Base-by-base conservation (phyloP, 1,140 invertebrate genomes). In the Brachionus paranguensis region DNA sequence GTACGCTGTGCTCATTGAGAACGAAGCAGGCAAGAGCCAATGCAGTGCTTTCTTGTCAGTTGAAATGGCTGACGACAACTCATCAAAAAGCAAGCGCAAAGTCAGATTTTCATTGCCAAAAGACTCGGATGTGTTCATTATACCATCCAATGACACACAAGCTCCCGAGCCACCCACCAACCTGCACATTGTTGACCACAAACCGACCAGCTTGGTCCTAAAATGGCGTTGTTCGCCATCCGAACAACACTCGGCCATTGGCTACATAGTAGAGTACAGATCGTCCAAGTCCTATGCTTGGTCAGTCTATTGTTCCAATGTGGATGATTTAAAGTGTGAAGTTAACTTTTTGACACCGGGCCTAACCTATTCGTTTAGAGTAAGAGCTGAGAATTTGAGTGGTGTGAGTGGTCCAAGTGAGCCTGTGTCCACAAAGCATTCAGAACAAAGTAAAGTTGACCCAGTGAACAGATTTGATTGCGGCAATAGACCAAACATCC, bases 401-500 rank as follows among this genome's bases (percentile, higher is more conserved):
- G 83, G 83, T 33, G 55, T 84, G 7, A 84, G 83, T 41, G 24
- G 17, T 41, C 68, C 83, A 27, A 53, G 68, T 11, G 43, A 20
- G 20, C 24, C 27, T 12, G 68, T 78, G 14, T 74, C 83, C 4
- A 84, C 45, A 45, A 53, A 50, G 24, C 47, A 45, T 78, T 78
- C 47, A 72, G 27, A 68, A 37, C 27, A 0, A 33, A 43, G 2
- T 11, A n/a, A 20, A 47, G 27, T 45, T n/a, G 64, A 50, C 1
- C 27, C 17, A 20, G 17, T 60, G 10, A 1, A 0, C 17, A 12
- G 7, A 55, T 84, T 27, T 55, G 17, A 65, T 7, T 24, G 74
- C 0, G 65, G 33, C 37, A 27, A 45, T 86, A 20, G 89, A 12
- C 89, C 90, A 2, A 86, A 92, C 85, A 96, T 96, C 90, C 90